Conservation (phyloP, 2,888 invertebrate genomes). For the Harpalus rufipes region DNA sequence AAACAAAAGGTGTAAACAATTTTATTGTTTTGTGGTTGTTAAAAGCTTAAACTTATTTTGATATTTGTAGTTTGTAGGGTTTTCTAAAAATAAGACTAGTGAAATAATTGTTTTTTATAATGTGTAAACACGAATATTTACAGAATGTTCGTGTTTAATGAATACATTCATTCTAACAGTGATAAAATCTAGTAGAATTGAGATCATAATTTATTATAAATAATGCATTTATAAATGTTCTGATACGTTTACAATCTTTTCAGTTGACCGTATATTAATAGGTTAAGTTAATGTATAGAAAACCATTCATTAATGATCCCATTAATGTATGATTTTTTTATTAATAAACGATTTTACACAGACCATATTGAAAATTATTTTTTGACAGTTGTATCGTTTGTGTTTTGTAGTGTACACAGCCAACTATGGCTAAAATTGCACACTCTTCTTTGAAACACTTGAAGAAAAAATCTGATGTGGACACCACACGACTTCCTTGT, state of each 20-base stretch:
- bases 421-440: no score
- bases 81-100: conserved; percentile 9
- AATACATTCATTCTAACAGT: background rate
- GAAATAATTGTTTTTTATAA: background rate
- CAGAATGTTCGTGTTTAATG: background rate
- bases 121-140: background rate
- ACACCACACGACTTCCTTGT: no score
- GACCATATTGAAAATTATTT: no score
- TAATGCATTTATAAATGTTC: background rate
- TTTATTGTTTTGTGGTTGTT: background rate
- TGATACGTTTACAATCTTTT: background rate
- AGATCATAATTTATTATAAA: background rate
- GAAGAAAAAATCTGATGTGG: no score
- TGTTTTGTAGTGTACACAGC: no score
- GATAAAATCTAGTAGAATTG: background rate
- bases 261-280: no score
- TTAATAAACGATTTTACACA: no score
- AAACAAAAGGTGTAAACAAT: background rate
- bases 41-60: background rate
- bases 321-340: no score
- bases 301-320: no score
- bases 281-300: no score
- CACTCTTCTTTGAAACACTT: no score
- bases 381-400: no score
- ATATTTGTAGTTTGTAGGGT: background rate